A percentile compares a stretch with the other conserved stretches of the same genome.
phyloP scores from a whole-genome alignment of 2,113 vertebrate species.

The Irena cyanogastra region DNA sequence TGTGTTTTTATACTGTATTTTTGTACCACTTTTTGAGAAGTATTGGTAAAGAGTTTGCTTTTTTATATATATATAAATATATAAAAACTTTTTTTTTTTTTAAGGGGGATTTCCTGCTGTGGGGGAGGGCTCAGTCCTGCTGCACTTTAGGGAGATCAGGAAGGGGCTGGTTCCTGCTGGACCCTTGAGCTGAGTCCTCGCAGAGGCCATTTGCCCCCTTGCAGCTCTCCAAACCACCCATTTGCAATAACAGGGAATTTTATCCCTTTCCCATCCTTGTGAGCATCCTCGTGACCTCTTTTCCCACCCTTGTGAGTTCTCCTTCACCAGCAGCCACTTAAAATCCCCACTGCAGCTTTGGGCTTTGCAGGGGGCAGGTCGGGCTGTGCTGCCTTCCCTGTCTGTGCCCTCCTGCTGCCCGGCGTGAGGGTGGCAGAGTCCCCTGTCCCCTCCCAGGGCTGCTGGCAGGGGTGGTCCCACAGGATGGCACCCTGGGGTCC shows the following conservation, averaged over 20 bases:
- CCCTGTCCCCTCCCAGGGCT: not conserved
- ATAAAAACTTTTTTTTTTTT: not conserved
- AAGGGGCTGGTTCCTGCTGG: constrained; percentile 29
- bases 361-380: not conserved
- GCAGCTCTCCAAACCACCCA: constrained; percentile 27
- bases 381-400: not conserved
- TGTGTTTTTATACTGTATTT: constrained; percentile 77
- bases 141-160: constrained; percentile 60
- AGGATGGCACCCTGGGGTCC: not conserved
- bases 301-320: not conserved
- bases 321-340: not conserved
- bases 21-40: constrained; percentile 78
- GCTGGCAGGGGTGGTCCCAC: not conserved
- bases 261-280: not conserved
- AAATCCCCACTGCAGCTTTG: not conserved
- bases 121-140: constrained; percentile 29
- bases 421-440: not conserved
- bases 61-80: constrained; percentile 47
- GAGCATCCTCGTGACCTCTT: not conserved
- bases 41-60: constrained; percentile 69
- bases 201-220: not conserved
- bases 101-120: not conserved
- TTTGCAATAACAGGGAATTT: constrained; percentile 1
- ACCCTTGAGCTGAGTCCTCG: not conserved
- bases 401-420: not conserved